These are phyloP conservation scores for Orchestia grillus DNA, from an alignment of 1,140 invertebrate genomes.

Conservation along the genomic window DNA sequence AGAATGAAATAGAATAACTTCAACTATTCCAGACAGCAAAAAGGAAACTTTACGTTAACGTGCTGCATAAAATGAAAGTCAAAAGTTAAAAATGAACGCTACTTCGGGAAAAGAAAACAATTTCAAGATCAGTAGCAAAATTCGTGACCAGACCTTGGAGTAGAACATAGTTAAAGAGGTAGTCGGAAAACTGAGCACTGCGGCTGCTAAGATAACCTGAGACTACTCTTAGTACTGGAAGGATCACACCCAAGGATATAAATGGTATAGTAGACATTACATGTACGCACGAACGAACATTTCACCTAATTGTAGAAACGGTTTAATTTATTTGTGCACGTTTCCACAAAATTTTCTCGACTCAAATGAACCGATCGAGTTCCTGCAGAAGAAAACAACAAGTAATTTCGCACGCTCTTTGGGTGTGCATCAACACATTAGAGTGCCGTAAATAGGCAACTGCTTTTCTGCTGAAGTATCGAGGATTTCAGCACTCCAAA, in stretches of 20 bases:
- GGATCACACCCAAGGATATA: neutral
- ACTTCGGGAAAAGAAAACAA: neutral
- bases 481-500: neutral
- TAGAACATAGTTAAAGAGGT: neutral
- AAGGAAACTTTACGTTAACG: neutral
- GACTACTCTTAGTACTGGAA: neutral
- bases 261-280: too few relatives aligned
- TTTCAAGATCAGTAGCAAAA: neutral
- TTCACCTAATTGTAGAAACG: neutral
- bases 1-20: neutral
- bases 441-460: neutral
- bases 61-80: neutral
- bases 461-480: neutral
- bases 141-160: neutral
- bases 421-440: neutral
- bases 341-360: neutral
- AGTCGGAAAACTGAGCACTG: neutral
- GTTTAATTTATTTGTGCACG: neutral
- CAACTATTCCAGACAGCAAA: neutral
- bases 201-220: neutral
- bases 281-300: neutral
- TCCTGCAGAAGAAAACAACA: neutral
- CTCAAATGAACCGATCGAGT: neutral
- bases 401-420: neutral
- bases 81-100: neutral